These are phyloP conservation scores for Crioceris asparagi DNA, from an alignment of 2,888 invertebrate genomes.

Conservation along the genomic window DNA sequence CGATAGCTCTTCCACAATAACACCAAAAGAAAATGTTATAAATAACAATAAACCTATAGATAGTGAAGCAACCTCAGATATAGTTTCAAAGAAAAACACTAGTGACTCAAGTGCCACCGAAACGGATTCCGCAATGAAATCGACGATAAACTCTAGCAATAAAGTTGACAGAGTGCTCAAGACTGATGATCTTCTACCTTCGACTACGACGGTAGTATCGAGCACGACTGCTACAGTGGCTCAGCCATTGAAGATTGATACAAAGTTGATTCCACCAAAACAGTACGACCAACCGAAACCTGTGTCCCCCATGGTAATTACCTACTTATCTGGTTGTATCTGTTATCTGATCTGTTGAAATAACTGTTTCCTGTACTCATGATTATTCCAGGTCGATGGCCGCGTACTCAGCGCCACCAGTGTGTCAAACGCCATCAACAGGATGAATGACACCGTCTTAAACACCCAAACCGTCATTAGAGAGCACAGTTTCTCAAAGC, in stretches of 20 bases:
- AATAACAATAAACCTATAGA: too few relatives aligned
- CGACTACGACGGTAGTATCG: constrained; percentile 33
- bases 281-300: constrained; percentile 19
- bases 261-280: constrained; percentile 25
- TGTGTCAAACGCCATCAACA: constrained; percentile 36
- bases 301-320: constrained; percentile 24
- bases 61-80: too few relatives aligned
- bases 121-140: not conserved
- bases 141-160: not conserved
- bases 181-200: constrained; percentile 22
- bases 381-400: constrained; percentile 23
- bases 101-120: not conserved
- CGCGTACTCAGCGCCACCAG: constrained; percentile 35
- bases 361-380: not conserved
- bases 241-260: constrained; percentile 35
- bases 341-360: not conserved
- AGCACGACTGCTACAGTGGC: constrained; percentile 36
- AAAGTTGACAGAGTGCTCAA: too few relatives aligned
- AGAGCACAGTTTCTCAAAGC: constrained; percentile 28
- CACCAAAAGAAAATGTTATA: too few relatives aligned
- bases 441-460: constrained; percentile 37
- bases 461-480: constrained; percentile 35
- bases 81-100: not conserved
- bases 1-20: too few relatives aligned
- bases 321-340: not conserved